These are phyloP conservation scores for Perodicticus potto DNA, from an alignment of 2,797 vertebrate species.

Conservation along the genomic window DNA sequence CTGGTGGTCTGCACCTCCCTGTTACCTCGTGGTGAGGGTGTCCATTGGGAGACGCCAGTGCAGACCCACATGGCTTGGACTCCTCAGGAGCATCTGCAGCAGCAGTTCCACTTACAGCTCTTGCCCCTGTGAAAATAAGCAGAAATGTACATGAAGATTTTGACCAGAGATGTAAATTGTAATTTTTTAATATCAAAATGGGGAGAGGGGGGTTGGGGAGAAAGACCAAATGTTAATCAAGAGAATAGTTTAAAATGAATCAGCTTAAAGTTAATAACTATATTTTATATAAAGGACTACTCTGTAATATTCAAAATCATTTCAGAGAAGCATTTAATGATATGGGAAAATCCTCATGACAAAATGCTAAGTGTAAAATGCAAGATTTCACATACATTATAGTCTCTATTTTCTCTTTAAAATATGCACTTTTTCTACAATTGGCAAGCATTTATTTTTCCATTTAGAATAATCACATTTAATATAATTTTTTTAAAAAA, in stretches of 20 bases:
- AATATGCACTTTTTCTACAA: not conserved
- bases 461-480: not conserved
- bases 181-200: not conserved
- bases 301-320: not conserved
- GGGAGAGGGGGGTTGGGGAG: no score
- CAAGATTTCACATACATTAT: not conserved
- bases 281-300: not conserved
- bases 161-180: not conserved
- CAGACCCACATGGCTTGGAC: no score
- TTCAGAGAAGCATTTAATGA: not conserved
- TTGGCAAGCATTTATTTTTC: not conserved
- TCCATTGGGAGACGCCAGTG: not conserved
- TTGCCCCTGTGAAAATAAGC: constrained; percentile 39
- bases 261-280: not conserved
- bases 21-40: not conserved
- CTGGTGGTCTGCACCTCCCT: not conserved
- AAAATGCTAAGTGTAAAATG: not conserved
- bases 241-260: not conserved
- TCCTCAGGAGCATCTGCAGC: not conserved
- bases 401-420: not conserved
- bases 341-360: not conserved
- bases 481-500: not conserved
- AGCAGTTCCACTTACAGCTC: not conserved
- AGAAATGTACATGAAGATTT: constrained; percentile 18
- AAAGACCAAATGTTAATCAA: not conserved